Percentiles rank a stretch among this genome's conserved stretches.
phyloP scores from a whole-genome alignment of 2,797 vertebrate genomes.

The Gymnothorax javanicus region DNA sequence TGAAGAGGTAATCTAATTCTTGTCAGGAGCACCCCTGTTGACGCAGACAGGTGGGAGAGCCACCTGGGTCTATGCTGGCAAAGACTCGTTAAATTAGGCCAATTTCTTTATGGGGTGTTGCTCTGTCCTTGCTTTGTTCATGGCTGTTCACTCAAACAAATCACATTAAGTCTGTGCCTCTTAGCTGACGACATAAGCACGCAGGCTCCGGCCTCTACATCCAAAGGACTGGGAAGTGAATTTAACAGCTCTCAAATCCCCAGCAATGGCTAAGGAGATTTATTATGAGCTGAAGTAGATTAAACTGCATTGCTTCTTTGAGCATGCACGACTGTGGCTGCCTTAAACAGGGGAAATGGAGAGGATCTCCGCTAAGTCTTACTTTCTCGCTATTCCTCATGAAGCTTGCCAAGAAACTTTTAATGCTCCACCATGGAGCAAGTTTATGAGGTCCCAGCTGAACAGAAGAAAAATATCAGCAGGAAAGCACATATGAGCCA shows the following conservation, averaged over 20 bases:
- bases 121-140: constrained; percentile 8
- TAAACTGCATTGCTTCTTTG: not conserved
- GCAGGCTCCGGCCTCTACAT: not conserved
- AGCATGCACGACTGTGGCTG: not conserved
- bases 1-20: not conserved
- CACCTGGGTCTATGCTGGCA: not conserved
- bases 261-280: not conserved
- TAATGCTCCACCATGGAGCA: not conserved
- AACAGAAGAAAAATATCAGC: not conserved
- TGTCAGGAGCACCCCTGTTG: not conserved
- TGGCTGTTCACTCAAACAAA: not conserved
- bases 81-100: not conserved
- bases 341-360: not conserved
- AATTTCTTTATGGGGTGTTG: not conserved
- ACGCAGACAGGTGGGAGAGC: not conserved
- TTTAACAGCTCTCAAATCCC: not conserved
- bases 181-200: not conserved
- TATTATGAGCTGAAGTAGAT: not conserved
- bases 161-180: not conserved
- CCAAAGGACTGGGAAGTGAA: not conserved
- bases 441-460: not conserved
- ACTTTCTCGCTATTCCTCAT: not conserved
- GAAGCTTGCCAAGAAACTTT: not conserved
- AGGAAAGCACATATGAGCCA: not conserved
- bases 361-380: not conserved